Base-by-base conservation (phyloP, 2,113 vertebrate species). In the Chauna torquata region DNA sequence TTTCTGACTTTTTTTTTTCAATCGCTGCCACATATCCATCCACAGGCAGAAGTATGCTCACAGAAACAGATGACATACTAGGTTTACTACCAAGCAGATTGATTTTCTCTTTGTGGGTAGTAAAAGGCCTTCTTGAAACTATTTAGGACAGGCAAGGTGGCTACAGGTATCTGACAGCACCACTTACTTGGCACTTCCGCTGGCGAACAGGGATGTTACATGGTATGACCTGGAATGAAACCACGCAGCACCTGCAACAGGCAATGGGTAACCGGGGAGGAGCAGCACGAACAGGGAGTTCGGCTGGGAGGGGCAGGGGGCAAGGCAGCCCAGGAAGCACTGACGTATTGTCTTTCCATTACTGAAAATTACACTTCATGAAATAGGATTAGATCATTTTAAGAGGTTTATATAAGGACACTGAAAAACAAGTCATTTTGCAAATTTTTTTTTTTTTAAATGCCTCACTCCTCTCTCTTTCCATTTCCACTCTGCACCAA, bases 331-430 rank as follows among this genome's bases (percentile, higher is more conserved):
- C 69, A 90, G 96, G 90, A 96, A 97, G 90, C 85, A 96, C 82
- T 96, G 96, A 97, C 91, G 27, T 90, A 97, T 97, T 95, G 92
- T 97, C 94, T 95, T 97, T 97, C 96, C 97, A 97, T 96, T 96
- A 97, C 95, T 92, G 85, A 96, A 96, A 96, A 75, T 90, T 91
- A 96, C 96, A 96, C 82, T 97, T 90, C 90, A 85, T 94, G 94
- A 96, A 96, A 84, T 9, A 88, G 93, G 59, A 94, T 92, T 92
- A 96, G 92, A 80, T 97, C 93, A 96, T 95, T 97, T 95, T 86
- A 96, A 92, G 70, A 91, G 89, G 92, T 96, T 96, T 97, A 97
- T 83, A 70, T 76, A 96, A 95, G 91, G 95, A 92, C 94, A 96
- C 92, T 36, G 55, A 88, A 95, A 96, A 97, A 81, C 72, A 95